Evolutionary conservation across 2,888 invertebrate species (phyloP).

Genomic region (Hybos culiciformis): DNA sequence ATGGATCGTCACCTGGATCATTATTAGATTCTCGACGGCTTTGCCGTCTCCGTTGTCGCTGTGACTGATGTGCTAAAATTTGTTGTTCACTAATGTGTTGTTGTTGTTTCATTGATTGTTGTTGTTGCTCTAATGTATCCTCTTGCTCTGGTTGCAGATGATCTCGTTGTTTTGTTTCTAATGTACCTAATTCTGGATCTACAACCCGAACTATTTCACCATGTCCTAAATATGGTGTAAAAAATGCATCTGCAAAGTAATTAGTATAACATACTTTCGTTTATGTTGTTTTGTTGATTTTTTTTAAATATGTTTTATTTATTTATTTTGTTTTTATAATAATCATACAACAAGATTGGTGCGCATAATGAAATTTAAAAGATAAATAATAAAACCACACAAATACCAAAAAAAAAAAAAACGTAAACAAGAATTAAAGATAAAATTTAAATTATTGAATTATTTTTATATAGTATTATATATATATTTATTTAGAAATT

Average conservation of each 20-base stretch:
- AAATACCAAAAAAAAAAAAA: too few species aligned
- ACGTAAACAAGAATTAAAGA: too few species aligned
- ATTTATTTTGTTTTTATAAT: too few species aligned
- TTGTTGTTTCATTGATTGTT: neutral
- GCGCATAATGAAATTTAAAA: neutral
- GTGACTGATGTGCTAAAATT: slow-evolving; percentile 29
- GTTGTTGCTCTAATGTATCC: slow-evolving; percentile 30
- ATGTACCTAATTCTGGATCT: slow-evolving; percentile 41
- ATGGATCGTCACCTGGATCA: slow-evolving; percentile 48
- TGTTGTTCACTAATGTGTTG: too few species aligned
- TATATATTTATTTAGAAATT: too few species aligned
- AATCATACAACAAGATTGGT: neutral
- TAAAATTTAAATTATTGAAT: too few species aligned
- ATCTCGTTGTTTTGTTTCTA: slow-evolving; percentile 25
- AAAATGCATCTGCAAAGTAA: slow-evolving; percentile 17
- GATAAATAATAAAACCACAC: too few species aligned
- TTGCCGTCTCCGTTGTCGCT: slow-evolving; percentile 31
- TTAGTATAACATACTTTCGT: neutral
- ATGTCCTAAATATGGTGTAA: slow-evolving; percentile 40
- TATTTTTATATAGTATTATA: too few species aligned
- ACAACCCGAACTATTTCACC: slow-evolving; percentile 43
- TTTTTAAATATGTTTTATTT: too few species aligned
- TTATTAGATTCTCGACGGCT: slow-evolving; percentile 26
- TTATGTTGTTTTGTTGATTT: too few species aligned
- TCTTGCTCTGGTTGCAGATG: slow-evolving; percentile 18